Base-by-base conservation (phyloP, 2,797 vertebrate species). In the Chelonia mydas region DNA sequence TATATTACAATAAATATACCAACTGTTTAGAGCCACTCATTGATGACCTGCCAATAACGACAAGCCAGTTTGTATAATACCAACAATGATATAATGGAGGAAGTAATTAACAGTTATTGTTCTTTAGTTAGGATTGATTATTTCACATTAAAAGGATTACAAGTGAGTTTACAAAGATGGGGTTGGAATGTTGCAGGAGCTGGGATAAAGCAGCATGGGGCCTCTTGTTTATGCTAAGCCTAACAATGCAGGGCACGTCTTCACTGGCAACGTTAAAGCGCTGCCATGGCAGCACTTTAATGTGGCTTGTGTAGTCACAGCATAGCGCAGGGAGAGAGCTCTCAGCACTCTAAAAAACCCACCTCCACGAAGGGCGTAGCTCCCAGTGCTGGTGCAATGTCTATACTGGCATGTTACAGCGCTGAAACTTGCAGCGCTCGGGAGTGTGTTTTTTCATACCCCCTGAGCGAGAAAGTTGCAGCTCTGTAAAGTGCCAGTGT, bases 31-130 rank as follows among this genome's bases (percentile, higher is more conserved):
- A n/a, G 11, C 37, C 41, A 74, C 21, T 21, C 41, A 74, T 45
- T 74, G 21, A 74, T 45, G 72, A 74, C 72, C 9, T 80, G 5
- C 33, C 28, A 53, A 7, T 6, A 84, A 83, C 11, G 4, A 76
- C 72, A 41, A 45, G 11, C 0, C 76, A 13, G 37, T 53, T 1
- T 7, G 7, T 1, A 78, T 16, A 86, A 92, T 0, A 1, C 8
- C 54, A 5, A 25, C 0, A 68, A n/a, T 81, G 5, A 8, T 27
- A 79, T 0, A 79, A 3, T 11, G 54, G 25, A 92, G 37, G 19
- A 53, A 0, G 0, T n/a, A 83, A 1, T 17, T 65, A n/a, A 5
- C 0, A 81, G 8, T 53, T 1, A 1, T 1, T 76, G 33, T 13
- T 89, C 51, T 76, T 31, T 74, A 25, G 2, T 49, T 83, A 37